Base-by-base conservation (phyloP, 2,888 invertebrate species). In the Ptilodon capucinus region DNA sequence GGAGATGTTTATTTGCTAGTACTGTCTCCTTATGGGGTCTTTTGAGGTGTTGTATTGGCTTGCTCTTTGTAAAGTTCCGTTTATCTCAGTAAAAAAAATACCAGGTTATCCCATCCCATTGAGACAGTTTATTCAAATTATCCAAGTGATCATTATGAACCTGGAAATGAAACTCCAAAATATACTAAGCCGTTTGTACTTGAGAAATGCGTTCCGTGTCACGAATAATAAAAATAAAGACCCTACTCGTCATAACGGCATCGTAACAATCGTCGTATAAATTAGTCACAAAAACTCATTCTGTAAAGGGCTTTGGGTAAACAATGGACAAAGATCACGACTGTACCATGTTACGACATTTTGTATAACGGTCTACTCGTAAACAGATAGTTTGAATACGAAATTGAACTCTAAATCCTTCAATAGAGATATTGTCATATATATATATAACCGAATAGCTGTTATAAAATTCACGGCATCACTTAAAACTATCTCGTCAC, bases 1-100 rank as follows among this genome's bases (percentile, higher is more conserved):
- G 9, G 53, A 68, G 57, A 68, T 69, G 65, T 76, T 73, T 69
- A 68, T 73, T 69, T 67, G 60, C 65, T 57, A 54, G 57, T 64
- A 60, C 46, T 44, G 48, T 57, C 57, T 58, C 63, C 36, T 30
- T 28, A 18, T 44, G 32, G 19, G 34, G 25, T 32, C 23, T 40
- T 40, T 40, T 14, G 13, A 23, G 11, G 16, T 19, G 30, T 6
- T 23, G 8, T 8, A 9, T n/a, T n/a, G n/a, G n/a, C n/a, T n/a
- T n/a, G n/a, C n/a, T n/a, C n/a, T n/a, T n/a, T n/a, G n/a, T n/a
- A n/a, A n/a, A n/a, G n/a, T n/a, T n/a, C n/a, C n/a, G n/a, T n/a
- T n/a, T n/a, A n/a, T n/a, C n/a, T n/a, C n/a, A n/a, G n/a, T n/a
- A n/a, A n/a, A n/a, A n/a, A n/a, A n/a, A n/a, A n/a, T n/a, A n/a